These are phyloP conservation scores for Leuciscus waleckii DNA, from an alignment of 2,797 vertebrate species.

Conservation along the genomic window DNA sequence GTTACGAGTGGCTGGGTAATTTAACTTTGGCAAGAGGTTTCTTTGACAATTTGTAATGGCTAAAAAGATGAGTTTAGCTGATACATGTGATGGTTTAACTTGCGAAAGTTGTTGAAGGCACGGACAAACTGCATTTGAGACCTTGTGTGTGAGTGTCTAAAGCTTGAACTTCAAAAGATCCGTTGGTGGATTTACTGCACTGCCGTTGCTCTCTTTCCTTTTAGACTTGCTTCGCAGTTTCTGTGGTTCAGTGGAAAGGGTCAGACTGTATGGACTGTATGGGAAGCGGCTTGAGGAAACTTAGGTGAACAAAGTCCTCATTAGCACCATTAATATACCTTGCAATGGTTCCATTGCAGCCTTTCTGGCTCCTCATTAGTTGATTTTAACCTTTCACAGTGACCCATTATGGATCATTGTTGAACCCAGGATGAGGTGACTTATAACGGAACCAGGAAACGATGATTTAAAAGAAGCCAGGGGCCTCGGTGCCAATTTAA, in stretches of 20 bases:
- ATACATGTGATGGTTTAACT: not conserved
- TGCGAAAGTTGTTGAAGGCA: not conserved
- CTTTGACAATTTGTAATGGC: constrained; percentile 1
- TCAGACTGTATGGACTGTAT: constrained; percentile 13
- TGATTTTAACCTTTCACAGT: constrained; percentile 55
- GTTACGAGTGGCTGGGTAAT: constrained; percentile 5
- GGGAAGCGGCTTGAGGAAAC: constrained; percentile 10
- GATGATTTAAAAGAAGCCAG: constrained; percentile 20
- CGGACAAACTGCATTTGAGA: not conserved
- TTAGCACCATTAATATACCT: constrained; percentile 47
- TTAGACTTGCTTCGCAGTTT: constrained; percentile 7
- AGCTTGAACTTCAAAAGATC: constrained; percentile 11
- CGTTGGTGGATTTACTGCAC: constrained; percentile 20
- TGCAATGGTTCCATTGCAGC: constrained; percentile 34
- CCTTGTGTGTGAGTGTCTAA: not conserved
- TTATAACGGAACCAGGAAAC: constrained; percentile 26
- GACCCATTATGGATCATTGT: constrained; percentile 52
- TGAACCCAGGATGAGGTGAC: constrained; percentile 37
- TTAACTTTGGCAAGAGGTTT: not conserved
- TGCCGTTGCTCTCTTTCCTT: not conserved
- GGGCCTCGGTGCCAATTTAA: constrained; percentile 41
- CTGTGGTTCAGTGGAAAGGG: constrained; percentile 35
- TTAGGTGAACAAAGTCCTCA: constrained; percentile 47
- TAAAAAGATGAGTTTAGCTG: constrained; percentile 15
- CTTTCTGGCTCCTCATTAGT: constrained; percentile 33